phyloP scores from a whole-genome alignment of 2,113 vertebrate genomes.

The Platysternon megacephalum region DNA sequence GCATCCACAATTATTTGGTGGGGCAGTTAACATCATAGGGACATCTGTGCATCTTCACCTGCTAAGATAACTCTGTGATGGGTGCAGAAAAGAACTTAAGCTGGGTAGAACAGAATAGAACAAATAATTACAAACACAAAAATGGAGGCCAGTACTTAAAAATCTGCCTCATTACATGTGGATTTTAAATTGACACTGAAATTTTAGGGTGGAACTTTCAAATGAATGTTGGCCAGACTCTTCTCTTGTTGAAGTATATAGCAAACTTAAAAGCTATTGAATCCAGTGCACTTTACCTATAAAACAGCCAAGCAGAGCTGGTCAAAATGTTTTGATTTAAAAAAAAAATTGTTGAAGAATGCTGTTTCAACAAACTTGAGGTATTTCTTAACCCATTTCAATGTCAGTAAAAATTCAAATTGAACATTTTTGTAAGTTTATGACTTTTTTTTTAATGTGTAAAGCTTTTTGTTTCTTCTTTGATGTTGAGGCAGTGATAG shows the following conservation, averaged over 20 bases:
- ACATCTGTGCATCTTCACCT: background rate
- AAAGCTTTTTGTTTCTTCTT: background rate
- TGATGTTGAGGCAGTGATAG: background rate
- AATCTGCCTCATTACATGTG: background rate
- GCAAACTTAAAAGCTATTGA: background rate
- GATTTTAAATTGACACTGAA: background rate
- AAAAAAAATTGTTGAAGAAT: background rate
- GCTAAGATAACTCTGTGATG: background rate
- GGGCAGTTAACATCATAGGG: background rate
- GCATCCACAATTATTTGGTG: background rate
- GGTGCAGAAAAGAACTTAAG: background rate
- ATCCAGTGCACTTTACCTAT: background rate
- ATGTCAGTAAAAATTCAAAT: background rate
- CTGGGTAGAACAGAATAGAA: background rate
- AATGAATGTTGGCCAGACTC: background rate
- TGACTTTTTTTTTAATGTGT: background rate
- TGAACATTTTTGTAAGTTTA: background rate
- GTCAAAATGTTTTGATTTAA: background rate
- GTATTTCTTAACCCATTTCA: background rate
- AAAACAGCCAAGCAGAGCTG: background rate
- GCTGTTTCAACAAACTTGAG: background rate
- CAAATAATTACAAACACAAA: background rate
- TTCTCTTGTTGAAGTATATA: background rate
- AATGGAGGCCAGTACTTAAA: background rate
- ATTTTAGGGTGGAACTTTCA: background rate